A percentile compares a stretch with the other conserved stretches of the same genome.
These are phyloP conservation scores for Abrostola tripartita DNA, from an alignment of 2,888 invertebrate species.

Conservation along the genomic window DNA sequence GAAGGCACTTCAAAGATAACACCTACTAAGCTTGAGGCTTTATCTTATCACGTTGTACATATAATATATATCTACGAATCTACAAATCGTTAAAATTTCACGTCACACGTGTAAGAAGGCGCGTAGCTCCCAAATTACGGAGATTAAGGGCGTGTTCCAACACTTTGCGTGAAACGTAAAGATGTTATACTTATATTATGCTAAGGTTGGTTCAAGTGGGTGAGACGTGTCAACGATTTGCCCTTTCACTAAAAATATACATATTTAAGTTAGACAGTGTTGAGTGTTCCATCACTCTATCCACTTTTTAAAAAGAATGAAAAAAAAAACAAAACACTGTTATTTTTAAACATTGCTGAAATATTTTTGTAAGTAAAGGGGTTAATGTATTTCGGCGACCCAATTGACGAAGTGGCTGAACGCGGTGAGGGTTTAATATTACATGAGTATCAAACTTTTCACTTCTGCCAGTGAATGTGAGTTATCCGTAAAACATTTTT, in stretches of 20 bases:
- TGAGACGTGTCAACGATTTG: conserved; percentile 24
- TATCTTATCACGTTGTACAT: conserved; percentile 25
- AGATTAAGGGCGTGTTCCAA: conserved; percentile 38
- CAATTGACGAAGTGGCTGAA: neutral
- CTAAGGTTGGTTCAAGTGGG: conserved; percentile 11
- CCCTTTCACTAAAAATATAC: neutral
- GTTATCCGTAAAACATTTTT: no score
- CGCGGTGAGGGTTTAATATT: conserved; percentile 1
- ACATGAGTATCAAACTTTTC: neutral
- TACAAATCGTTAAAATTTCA: conserved; percentile 49
- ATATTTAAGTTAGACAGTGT: neutral
- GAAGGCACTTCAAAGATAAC: conserved; percentile 32
- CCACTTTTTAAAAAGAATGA: neutral
- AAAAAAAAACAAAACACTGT: neutral
- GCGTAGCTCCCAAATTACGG: conserved; percentile 35
- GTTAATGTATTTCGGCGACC: conserved; percentile 5
- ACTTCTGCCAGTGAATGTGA: neutral
- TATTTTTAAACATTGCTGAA: neutral
- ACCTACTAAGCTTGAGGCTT: conserved; percentile 13
- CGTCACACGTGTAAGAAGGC: conserved; percentile 24
- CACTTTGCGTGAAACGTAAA: conserved; percentile 12
- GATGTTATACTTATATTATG: conserved; percentile 25
- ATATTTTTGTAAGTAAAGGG: conserved; percentile 4
- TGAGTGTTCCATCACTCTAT: neutral
- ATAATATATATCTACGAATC: conserved; percentile 22